Evolutionary conservation across 2,888 invertebrate species (phyloP).

Genomic region (Anticlea derivata): DNA sequence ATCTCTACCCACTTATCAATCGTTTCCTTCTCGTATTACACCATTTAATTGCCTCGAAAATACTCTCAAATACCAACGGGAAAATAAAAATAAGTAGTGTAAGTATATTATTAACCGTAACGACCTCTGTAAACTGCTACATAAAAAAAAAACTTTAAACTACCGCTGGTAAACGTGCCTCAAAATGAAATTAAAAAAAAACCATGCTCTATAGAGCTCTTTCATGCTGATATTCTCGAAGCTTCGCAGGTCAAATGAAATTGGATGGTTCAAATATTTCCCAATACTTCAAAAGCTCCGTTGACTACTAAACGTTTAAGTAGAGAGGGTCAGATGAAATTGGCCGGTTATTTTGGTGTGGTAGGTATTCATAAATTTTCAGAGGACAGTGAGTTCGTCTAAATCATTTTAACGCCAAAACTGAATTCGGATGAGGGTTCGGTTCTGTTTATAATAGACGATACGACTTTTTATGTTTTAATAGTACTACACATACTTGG

Average conservation of each 20-base stretch:
- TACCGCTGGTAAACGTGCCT: constrained; percentile 18
- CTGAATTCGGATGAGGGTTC: constrained; percentile 56
- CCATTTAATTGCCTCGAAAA: constrained; percentile 61
- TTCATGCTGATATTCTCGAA: background rate
- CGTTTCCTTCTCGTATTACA: constrained; percentile 48
- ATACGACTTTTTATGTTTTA: constrained; percentile 19
- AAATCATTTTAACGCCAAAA: constrained; percentile 79
- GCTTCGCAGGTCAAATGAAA: constrained; percentile 3
- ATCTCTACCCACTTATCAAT: constrained; percentile 31
- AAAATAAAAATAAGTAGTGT: constrained; percentile 33
- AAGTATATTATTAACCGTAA: constrained; percentile 45
- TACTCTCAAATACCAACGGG: constrained; percentile 46
- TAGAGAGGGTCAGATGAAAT: constrained; percentile 31
- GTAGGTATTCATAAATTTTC: constrained; percentile 61
- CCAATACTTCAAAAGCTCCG: constrained; percentile 22
- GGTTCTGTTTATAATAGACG: constrained; percentile 43
- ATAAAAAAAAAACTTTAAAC: constrained; percentile 41
- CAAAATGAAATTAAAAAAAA: background rate
- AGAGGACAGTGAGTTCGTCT: constrained; percentile 55
- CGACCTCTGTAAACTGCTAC: constrained; percentile 57
- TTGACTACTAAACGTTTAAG: background rate
- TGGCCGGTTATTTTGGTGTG: constrained; percentile 58
- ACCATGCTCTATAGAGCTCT: constrained; percentile 5
- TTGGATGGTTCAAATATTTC: background rate
- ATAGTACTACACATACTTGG: too few species aligned